Percentiles rank a stretch among this genome's conserved stretches.
Evolutionary conservation across 2,797 vertebrate genomes (phyloP).

Genomic region (Bryconaethiops microstoma): DNA sequence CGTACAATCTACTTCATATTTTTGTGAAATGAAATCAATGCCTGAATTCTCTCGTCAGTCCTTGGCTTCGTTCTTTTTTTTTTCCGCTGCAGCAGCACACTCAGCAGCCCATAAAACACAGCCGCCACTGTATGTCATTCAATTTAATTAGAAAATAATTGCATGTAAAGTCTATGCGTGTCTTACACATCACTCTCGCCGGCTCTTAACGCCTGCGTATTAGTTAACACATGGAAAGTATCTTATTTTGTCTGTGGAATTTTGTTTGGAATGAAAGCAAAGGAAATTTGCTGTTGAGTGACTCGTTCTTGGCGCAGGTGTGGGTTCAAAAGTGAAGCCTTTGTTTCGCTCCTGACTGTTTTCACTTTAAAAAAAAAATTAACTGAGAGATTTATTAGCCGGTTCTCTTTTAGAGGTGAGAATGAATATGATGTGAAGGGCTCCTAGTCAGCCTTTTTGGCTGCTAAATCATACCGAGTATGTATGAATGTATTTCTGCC

Average conservation of each 20-base stretch:
- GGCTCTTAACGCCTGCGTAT: conserved; percentile 6
- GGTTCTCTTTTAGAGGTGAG: neutral
- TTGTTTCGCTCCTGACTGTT: conserved; percentile 20
- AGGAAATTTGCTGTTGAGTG: conserved; percentile 23
- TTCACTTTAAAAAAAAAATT: conserved; percentile 15
- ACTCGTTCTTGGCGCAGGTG: conserved; percentile 16
- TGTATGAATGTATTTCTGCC: conserved; percentile 1
- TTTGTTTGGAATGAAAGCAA: conserved; percentile 30
- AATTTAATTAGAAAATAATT: conserved; percentile 41
- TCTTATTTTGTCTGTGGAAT: conserved; percentile 28
- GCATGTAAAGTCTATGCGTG: neutral
- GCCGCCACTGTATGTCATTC: conserved; percentile 16
- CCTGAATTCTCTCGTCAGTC: neutral
- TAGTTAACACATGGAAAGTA: conserved; percentile 22
- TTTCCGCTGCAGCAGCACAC: neutral
- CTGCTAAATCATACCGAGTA: conserved; percentile 8
- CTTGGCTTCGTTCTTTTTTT: neutral
- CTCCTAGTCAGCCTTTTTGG: conserved; percentile 9
- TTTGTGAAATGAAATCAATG: neutral
- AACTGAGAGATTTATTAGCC: conserved; percentile 24
- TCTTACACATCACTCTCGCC: conserved; percentile 8
- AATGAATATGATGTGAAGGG: conserved; percentile 1
- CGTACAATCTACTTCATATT: neutral
- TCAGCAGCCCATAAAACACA: neutral
- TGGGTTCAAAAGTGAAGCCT: conserved; percentile 1